Evolutionary conservation across 2,113 vertebrate species (phyloP).

Genomic region (Rhinoptilus africanus): DNA sequence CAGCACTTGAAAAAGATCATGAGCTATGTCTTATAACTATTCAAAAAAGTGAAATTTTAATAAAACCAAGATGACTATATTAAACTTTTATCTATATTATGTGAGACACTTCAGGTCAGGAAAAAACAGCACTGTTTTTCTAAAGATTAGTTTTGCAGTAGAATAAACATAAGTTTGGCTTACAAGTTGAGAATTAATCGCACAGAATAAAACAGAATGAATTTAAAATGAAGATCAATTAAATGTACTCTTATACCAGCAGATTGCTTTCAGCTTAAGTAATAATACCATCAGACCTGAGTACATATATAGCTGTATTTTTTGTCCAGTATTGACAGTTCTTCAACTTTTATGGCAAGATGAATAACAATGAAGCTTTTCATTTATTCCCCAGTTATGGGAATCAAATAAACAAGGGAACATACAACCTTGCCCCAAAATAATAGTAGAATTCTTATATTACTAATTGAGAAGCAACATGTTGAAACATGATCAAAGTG

Average conservation of each 20-base stretch:
- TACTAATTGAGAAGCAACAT: neutral
- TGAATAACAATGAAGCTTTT: neutral
- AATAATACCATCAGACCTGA: neutral
- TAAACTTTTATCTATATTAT: neutral
- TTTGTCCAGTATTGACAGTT: neutral
- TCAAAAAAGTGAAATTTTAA: neutral
- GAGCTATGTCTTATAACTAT: neutral
- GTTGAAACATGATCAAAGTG: neutral
- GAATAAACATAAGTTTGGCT: neutral
- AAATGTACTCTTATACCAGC: neutral
- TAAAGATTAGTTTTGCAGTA: neutral
- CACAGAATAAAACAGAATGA: neutral
- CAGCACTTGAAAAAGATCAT: neutral
- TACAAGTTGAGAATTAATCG: neutral
- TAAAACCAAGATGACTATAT: accelerated
- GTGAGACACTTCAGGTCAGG: neutral
- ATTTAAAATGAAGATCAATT: neutral
- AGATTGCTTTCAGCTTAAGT: neutral
- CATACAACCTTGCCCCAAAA: neutral
- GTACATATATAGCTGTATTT: neutral
- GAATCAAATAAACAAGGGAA: neutral
- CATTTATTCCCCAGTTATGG: neutral
- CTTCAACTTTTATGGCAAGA: neutral
- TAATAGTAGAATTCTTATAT: neutral
- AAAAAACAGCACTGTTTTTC: neutral